A percentile compares a stretch with the other conserved stretches of the same genome.
phyloP scores from a whole-genome alignment of 2,797 vertebrate genomes.

The Phataginus tetradactyla region DNA sequence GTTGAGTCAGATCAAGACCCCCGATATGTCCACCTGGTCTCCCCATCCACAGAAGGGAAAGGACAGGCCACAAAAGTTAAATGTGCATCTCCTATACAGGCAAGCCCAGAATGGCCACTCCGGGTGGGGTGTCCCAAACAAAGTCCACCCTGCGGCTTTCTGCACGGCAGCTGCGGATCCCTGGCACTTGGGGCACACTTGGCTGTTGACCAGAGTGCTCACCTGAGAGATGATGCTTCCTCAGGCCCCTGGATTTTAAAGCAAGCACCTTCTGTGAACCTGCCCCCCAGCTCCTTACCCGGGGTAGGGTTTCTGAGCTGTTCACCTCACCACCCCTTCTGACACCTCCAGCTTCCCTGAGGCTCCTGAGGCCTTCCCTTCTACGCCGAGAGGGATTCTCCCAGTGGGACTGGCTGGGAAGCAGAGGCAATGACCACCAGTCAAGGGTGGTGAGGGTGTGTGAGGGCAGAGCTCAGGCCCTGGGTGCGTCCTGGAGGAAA shows the following conservation, averaged over 20 bases:
- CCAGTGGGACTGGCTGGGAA: accelerated
- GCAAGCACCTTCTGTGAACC: accelerated
- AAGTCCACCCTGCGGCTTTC: not conserved
- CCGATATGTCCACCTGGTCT: not conserved
- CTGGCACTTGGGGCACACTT: not conserved
- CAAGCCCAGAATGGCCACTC: not conserved
- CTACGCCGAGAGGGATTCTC: not conserved
- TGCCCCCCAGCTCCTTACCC: not conserved
- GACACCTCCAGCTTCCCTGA: not conserved
- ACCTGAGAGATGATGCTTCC: constrained; percentile 31
- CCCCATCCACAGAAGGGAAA: not conserved
- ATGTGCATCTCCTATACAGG: not conserved
- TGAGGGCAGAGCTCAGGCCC: no score
- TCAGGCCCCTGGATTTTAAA: not conserved
- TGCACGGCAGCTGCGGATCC: not conserved
- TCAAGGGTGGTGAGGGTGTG: not conserved
- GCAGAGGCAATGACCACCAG: not conserved
- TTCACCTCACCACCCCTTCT: not conserved
- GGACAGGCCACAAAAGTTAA: not conserved
- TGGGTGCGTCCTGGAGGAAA: not conserved
- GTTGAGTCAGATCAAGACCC: not conserved
- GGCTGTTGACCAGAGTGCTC: not conserved
- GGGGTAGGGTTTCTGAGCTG: not conserved
- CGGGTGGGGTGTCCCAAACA: no score
- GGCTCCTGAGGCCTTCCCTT: not conserved